Percentiles rank a stretch among this genome's conserved stretches.
These are phyloP conservation scores for Cnemophilus loriae DNA, from an alignment of 2,113 vertebrate genomes.

Conservation along the genomic window DNA sequence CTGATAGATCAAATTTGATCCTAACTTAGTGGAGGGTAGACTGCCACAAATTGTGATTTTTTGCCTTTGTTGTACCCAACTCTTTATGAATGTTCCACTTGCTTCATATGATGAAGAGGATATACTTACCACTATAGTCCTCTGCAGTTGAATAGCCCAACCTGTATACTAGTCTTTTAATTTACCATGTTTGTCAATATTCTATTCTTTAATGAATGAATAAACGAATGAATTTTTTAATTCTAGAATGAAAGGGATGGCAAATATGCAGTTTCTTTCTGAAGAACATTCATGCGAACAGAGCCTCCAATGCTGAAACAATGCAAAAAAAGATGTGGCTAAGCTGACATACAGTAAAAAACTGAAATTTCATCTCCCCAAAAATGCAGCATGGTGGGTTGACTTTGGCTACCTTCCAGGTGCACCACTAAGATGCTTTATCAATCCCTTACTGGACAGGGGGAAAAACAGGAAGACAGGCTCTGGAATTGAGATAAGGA, in stretches of 20 bases:
- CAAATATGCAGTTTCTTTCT: not conserved
- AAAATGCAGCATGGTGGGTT: not conserved
- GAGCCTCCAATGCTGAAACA: not conserved
- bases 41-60: not conserved
- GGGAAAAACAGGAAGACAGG: not conserved
- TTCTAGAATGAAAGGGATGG: not conserved
- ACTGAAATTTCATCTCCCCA: not conserved
- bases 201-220: not conserved
- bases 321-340: not conserved
- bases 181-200: not conserved
- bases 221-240: too few species aligned
- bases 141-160: not conserved
- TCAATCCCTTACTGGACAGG: not conserved
- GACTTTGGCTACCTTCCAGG: not conserved
- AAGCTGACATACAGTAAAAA: not conserved
- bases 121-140: not conserved
- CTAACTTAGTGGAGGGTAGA: not conserved
- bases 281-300: not conserved
- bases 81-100: not conserved
- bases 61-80: not conserved
- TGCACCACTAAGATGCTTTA: not conserved
- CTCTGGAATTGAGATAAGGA: not conserved
- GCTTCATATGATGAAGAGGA: not conserved
- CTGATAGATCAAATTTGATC: not conserved
- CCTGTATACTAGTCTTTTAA: not conserved